phyloP scores from a whole-genome alignment of 2,113 vertebrate species.

The Eulacestoma nigropectus region DNA sequence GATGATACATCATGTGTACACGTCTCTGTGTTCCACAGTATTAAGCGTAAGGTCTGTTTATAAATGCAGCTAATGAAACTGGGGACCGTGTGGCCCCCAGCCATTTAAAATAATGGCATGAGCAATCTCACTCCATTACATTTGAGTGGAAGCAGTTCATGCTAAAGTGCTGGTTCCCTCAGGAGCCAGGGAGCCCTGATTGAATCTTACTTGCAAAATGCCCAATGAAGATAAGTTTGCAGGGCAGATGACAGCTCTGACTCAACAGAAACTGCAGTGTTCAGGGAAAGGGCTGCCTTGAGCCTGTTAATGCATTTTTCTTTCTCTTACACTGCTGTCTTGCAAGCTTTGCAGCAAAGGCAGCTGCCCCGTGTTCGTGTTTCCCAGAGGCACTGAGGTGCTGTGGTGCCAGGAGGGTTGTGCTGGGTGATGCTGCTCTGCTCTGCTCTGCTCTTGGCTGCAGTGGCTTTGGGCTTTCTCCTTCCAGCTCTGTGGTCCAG shows the following conservation, averaged over 20 bases:
- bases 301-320: not conserved
- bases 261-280: not conserved
- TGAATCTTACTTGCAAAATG: conserved; percentile 45
- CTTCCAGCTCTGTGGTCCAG: not conserved
- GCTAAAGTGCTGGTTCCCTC: conserved; percentile 7
- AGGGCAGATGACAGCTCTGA: not conserved
- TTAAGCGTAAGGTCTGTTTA: conserved; percentile 27
- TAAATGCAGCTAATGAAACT: conserved; percentile 66
- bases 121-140: conserved; percentile 58
- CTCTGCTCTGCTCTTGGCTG: not conserved
- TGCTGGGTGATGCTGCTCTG: not conserved
- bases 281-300: not conserved
- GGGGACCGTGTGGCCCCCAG: conserved; percentile 49
- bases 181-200: conserved; percentile 35
- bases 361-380: fast-evolving
- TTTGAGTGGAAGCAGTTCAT: conserved; percentile 57
- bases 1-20: not conserved
- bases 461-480: not conserved
- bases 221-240: conserved; percentile 7
- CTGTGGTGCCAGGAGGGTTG: not conserved
- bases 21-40: not conserved
- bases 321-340: not conserved
- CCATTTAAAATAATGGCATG: conserved; percentile 63
- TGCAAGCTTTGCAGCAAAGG: not conserved
- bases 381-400: not conserved